phyloP scores from a whole-genome alignment of 2,797 vertebrate genomes.

The Phataginus tetradactyla region DNA sequence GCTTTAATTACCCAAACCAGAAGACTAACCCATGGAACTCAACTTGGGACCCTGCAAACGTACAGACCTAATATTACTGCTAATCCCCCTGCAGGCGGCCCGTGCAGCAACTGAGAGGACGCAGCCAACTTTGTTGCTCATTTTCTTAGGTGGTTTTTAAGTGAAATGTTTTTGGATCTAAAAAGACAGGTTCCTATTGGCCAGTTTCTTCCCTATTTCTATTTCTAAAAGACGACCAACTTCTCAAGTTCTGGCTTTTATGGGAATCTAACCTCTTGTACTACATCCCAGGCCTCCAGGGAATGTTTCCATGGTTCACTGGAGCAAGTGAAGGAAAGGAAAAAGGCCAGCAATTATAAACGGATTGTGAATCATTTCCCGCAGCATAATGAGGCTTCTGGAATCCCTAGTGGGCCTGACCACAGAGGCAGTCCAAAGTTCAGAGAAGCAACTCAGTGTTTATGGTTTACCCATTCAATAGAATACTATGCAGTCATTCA shows the following conservation, averaged over 20 bases:
- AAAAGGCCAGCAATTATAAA: slow-evolving; percentile 35
- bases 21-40: neutral
- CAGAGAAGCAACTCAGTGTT: neutral
- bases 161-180: slow-evolving; percentile 1
- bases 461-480: neutral
- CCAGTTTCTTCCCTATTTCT: neutral
- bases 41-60: neutral
- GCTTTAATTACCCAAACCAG: neutral
- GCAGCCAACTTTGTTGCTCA: neutral
- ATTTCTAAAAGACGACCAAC: neutral
- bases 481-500: neutral
- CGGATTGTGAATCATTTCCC: neutral
- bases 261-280: neutral
- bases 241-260: neutral
- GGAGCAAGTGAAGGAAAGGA: slow-evolving; percentile 50
- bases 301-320: slow-evolving; percentile 35
- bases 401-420: neutral
- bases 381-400: slow-evolving; percentile 45
- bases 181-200: neutral
- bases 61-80: neutral
- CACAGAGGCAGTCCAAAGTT: neutral
- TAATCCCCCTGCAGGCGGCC: neutral
- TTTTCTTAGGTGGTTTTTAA: neutral
- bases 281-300: neutral
- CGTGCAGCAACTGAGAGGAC: neutral